phyloP scores from a whole-genome alignment of 2,797 vertebrate species.

The Nannoperca obscura region DNA sequence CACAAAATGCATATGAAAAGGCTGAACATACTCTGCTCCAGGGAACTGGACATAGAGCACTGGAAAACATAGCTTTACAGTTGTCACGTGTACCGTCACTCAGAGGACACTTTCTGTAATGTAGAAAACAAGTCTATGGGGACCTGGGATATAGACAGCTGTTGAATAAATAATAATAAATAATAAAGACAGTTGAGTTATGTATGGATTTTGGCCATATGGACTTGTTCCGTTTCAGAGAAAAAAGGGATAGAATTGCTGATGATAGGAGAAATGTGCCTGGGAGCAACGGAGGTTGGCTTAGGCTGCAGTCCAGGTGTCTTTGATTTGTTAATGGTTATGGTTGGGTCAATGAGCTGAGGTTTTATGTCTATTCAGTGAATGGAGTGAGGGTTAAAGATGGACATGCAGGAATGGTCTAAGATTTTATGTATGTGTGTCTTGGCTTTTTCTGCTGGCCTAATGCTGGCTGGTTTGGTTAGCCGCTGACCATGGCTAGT shows the following conservation, averaged over 20 bases:
- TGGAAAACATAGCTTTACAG: constrained; percentile 14
- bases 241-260: constrained; percentile 14
- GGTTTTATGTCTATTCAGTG: constrained; percentile 33
- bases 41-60: constrained; percentile 13
- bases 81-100: constrained; percentile 30
- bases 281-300: constrained; percentile 40
- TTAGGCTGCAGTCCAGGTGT: constrained; percentile 12
- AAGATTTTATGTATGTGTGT: constrained; percentile 24
- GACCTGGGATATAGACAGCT: constrained; percentile 49
- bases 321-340: constrained; percentile 47
- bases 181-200: constrained; percentile 28
- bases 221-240: constrained; percentile 36
- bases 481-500: constrained; percentile 52
- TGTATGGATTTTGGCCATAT: constrained; percentile 38
- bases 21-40: constrained; percentile 9
- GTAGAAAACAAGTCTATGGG: constrained; percentile 30
- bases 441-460: constrained; percentile 48
- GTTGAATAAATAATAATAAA: constrained; percentile 43
- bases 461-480: constrained; percentile 48
- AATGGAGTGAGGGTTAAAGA: constrained; percentile 30
- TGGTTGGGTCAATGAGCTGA: constrained; percentile 38
- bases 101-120: constrained; percentile 34
- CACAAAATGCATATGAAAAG: constrained; percentile 26
- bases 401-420: constrained; percentile 37
- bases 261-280: constrained; percentile 30